A percentile compares a stretch with the other conserved stretches of the same genome.
Evolutionary conservation across 2,888 invertebrate genomes (phyloP).

Genomic region (Buathra laborator): DNA sequence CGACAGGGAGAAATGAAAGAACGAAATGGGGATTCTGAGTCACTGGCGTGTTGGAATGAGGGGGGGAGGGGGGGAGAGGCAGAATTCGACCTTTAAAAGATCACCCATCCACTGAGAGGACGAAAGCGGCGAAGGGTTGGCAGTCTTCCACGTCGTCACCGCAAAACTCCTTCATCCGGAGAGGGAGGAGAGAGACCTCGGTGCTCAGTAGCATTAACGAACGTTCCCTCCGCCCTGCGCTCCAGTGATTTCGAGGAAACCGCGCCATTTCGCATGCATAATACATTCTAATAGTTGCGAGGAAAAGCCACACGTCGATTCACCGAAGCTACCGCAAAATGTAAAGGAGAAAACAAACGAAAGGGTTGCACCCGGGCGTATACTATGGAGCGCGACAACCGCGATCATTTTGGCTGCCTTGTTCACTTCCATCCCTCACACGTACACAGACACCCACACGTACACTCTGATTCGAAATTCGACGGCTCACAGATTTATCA

Average conservation of each 20-base stretch:
- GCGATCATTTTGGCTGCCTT: constrained; percentile 34
- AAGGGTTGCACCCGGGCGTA: constrained; percentile 1
- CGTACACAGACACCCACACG: neutral
- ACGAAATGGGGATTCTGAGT: constrained; percentile 9
- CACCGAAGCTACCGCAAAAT: constrained; percentile 20
- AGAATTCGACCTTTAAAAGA: constrained; percentile 75
- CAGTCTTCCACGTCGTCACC: constrained; percentile 84
- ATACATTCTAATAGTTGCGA: constrained; percentile 82
- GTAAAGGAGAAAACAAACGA: constrained; percentile 32
- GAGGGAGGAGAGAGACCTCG: constrained; percentile 71
- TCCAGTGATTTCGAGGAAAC: constrained; percentile 83
- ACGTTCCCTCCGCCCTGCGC: constrained; percentile 65
- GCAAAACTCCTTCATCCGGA: constrained; percentile 84
- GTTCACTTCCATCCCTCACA: neutral
- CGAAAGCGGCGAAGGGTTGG: constrained; percentile 77
- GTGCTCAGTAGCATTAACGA: constrained; percentile 45
- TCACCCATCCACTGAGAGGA: constrained; percentile 74
- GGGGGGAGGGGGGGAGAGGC: neutral
- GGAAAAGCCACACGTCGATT: constrained; percentile 52
- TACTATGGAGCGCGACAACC: constrained; percentile 19
- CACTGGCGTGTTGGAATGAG: constrained; percentile 18
- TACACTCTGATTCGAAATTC: neutral
- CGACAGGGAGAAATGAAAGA: neutral
- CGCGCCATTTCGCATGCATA: constrained; percentile 84
- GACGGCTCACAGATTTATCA: constrained; percentile 4